phyloP scores from a whole-genome alignment of 1,140 invertebrate genomes.

The Mizuhopecten yessoensis region DNA sequence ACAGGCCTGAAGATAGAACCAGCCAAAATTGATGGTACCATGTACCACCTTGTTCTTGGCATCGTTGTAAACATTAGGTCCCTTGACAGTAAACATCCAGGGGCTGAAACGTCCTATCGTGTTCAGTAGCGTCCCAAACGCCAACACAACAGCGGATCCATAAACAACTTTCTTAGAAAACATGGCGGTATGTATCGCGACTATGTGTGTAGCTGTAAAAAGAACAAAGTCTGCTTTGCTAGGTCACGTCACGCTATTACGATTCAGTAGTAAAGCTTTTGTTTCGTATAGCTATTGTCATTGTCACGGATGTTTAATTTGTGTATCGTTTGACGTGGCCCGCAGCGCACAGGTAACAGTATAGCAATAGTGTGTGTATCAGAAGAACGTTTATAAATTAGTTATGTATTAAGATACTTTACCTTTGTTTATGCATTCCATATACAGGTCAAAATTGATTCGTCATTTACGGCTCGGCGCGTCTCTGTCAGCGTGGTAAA shows the following conservation, averaged over 20 bases:
- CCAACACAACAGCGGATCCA: background rate
- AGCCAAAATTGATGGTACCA: background rate
- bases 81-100: background rate
- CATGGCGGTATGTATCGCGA: background rate
- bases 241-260: background rate
- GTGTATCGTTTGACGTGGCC: too few species aligned
- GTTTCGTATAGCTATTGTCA: background rate
- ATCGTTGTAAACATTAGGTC: background rate
- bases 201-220: too few species aligned
- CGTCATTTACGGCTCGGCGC: conserved; percentile 1
- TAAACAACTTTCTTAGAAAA: conserved; percentile 19
- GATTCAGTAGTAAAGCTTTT: background rate
- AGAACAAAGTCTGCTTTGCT: background rate
- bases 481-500: background rate
- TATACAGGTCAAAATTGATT: conserved; percentile 1
- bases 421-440: conserved; percentile 16
- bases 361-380: background rate
- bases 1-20: background rate
- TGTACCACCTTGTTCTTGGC: background rate
- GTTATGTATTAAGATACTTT: background rate
- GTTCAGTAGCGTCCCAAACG: conserved; percentile 1
- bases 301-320: too few species aligned
- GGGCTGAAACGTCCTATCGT: background rate
- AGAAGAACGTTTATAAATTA: background rate
- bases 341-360: background rate